Base-by-base conservation (phyloP, 1,140 invertebrate genomes). In the Neomicropteryx cornuta region DNA sequence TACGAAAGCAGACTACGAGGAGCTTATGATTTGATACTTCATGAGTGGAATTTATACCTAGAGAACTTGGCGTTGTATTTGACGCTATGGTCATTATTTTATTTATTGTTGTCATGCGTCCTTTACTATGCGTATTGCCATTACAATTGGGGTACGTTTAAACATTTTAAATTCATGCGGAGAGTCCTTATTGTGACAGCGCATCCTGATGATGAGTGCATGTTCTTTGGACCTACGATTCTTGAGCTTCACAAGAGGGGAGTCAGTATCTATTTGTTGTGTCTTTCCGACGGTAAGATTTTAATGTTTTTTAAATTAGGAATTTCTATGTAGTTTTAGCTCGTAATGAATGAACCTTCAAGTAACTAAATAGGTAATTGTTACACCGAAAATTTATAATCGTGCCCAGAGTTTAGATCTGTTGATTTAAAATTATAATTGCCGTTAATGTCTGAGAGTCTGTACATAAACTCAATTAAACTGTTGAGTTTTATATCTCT, bases 161-260 rank as follows among this genome's bases (percentile, higher is more conserved):
- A 55, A 17, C n/a, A n/a, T n/a, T n/a, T n/a, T n/a, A 43, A 45
- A 44, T 48, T 50, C 23, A 55, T 68, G 18, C 64, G 64, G 43
- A 62, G 83, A 48, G 72, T 92, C 23, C 59, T 97, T 13, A 56
- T 97, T 22, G 76, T 96, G 0, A 87, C 76, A 10, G 91, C 93
- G 17, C 95, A 98, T 72, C 95, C 95, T 5, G 94, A 97, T 63
- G 90, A 94, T 56, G 94, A 98, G 60, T 90, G 87, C 44, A 97
- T 97, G 94, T 98, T 98, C 61, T 97, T 97, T 61, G 89, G 89
- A 1, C 95, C 94, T 5, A 77, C 88, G 16, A 79, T 97, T 41
- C 70, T 88, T 42, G 75, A 72, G 56, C 72, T 79, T 23, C 76
- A 70, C 49, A 68, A 76, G 21, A 70, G 69, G 45, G 70, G 64